Base-by-base conservation (phyloP, 2,113 vertebrate species). In the Chaenogobius annularis region DNA sequence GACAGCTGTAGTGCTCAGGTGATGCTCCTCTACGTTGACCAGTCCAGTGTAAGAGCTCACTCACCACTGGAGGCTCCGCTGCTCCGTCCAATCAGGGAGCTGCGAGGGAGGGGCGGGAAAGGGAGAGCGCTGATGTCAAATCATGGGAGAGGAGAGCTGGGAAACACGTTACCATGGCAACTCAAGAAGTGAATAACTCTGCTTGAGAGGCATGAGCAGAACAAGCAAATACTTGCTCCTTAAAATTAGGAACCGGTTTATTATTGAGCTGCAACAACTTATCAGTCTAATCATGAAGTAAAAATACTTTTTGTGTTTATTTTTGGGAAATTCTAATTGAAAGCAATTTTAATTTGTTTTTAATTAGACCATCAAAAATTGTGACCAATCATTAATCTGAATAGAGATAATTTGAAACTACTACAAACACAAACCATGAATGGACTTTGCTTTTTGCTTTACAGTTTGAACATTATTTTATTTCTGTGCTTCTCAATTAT, bases 141-240 rank as follows among this genome's bases (percentile, higher is more conserved):
- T 75, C 73, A 81, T 66, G 55, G 76, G 70, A 83, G 79, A 81
- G 73, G 69, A 74, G 62, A 83, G 81, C 56, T 54, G 80, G 81
- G 76, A 85, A 89, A 84, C 70, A 82, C 31, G 89, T 92, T 90
- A 87, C 91, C 87, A 92, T 92, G 78, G 90, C 82, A 92, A 92
- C 91, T 84, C 80, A 79, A 78, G 84, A 79, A 85, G 80, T 81
- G 79, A 91, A 73, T 87, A 89, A 89, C 87, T 86, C 74, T 72
- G 86, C 84, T 84, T 82, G 83, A 90, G 84, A 88, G 78, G 73
- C 89, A 86, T 87, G 88, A 91, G 78, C 77, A 68, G 90, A 89
- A 40, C 8, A 91, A 88, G 76, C 86, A 88, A 88, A 91, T 85
- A 70, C 76, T 73, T 75, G 75, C 82, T 84, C 69, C 70, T 83